These are phyloP conservation scores for Pachypeltis micranthus DNA, from an alignment of 1,140 invertebrate genomes.

Conservation along the genomic window DNA sequence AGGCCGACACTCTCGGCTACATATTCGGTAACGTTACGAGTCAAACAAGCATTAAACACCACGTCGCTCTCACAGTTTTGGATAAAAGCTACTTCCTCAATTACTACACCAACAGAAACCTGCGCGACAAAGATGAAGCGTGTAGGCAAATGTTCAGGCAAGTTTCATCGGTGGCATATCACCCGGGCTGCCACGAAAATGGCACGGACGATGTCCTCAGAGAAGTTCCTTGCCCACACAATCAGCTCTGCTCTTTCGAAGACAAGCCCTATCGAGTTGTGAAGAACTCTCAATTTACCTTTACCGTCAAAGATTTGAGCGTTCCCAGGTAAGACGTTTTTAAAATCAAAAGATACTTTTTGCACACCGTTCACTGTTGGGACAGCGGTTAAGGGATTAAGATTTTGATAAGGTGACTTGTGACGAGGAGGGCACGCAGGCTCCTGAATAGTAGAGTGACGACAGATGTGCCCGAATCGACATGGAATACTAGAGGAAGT, in stretches of 20 bases:
- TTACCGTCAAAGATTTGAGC: slow-evolving; percentile 73
- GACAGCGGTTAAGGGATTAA: too few species aligned
- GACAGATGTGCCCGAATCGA: too few species aligned
- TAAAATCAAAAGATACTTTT: too few species aligned
- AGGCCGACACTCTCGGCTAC: slow-evolving; percentile 75
- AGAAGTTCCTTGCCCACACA: slow-evolving; percentile 69
- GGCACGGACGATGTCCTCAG: slow-evolving; percentile 80
- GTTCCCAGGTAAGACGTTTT: slow-evolving; percentile 82
- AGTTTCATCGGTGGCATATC: slow-evolving; percentile 69
- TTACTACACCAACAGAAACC: slow-evolving; percentile 67
- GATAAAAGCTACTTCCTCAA: slow-evolving; percentile 77
- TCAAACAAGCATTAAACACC: slow-evolving; percentile 45
- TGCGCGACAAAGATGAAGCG: slow-evolving; percentile 47
- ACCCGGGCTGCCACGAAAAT: slow-evolving; percentile 65
- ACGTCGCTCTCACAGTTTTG: slow-evolving; percentile 74
- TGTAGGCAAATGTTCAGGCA: slow-evolving; percentile 77
- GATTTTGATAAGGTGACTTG: too few species aligned
- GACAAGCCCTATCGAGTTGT: slow-evolving; percentile 74
- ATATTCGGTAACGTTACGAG: slow-evolving; percentile 90
- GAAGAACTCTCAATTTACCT: slow-evolving; percentile 82
- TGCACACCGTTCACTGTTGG: too few species aligned
- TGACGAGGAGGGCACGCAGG: too few species aligned
- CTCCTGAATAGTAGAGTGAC: too few species aligned
- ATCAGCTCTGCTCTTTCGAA: slow-evolving; percentile 73
- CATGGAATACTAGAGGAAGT: too few species aligned